A percentile compares a stretch with the other conserved stretches of the same genome.
Conservation (phyloP, 1,140 invertebrate genomes). For the Bradysia coprophila region DNA sequence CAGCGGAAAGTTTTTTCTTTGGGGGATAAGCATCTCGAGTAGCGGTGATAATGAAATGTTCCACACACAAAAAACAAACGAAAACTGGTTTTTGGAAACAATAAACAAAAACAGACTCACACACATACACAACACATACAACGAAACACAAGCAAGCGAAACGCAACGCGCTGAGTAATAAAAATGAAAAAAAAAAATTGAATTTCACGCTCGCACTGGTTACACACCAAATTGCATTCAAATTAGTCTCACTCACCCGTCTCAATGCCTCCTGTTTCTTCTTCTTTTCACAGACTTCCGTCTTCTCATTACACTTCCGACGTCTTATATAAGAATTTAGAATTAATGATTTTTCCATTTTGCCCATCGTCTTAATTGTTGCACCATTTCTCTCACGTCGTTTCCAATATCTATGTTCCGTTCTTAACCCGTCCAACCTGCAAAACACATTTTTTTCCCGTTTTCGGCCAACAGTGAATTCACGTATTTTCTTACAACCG, state of each 20-base stretch:
- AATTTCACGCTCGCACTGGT: background rate
- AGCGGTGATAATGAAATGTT: background rate
- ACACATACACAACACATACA: background rate
- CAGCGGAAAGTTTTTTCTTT: background rate
- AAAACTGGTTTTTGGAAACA: background rate
- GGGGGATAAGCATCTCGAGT: background rate
- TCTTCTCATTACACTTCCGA: background rate
- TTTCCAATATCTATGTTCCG: no score
- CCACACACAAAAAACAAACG: background rate
- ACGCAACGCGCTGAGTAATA: background rate
- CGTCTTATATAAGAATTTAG: background rate
- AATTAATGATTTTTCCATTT: background rate
- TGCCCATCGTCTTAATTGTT: background rate
- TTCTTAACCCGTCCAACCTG: no score
- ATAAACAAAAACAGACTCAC: background rate
- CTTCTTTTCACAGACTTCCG: background rate
- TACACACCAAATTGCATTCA: background rate
- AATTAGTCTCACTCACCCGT: background rate
- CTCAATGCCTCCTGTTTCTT: background rate
- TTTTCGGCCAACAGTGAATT: no score
- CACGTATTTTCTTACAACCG: no score
- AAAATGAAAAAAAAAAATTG: background rate
- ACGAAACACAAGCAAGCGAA: background rate
- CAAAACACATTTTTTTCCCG: no score
- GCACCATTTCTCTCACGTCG: no score